These are phyloP conservation scores for Therioaphis trifolii DNA, from an alignment of 2,888 invertebrate species.

Conservation along the genomic window DNA sequence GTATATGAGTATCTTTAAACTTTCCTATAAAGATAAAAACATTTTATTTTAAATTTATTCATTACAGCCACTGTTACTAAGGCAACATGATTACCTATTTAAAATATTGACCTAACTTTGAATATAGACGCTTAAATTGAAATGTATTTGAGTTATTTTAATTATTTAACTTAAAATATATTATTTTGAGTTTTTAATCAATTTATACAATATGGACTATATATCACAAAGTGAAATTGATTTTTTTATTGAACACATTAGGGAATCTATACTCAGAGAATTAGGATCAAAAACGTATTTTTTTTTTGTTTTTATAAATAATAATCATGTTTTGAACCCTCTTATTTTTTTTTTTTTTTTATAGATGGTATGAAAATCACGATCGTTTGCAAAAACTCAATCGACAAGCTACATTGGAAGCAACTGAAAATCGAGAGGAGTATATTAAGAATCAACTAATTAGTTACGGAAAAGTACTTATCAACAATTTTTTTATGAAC, in stretches of 20 bases:
- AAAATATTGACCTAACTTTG: slow-evolving; percentile 18
- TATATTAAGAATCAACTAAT: slow-evolving; percentile 85
- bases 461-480: slow-evolving; percentile 77
- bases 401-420: slow-evolving; percentile 88
- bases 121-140: not conserved
- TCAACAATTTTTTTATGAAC: not conserved
- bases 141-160: not conserved
- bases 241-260: slow-evolving; percentile 50
- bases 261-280: slow-evolving; percentile 43
- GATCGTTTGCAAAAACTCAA: slow-evolving; percentile 85
- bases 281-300: slow-evolving; percentile 52
- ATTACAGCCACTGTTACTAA: slow-evolving; percentile 8
- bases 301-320: not conserved
- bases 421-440: slow-evolving; percentile 82
- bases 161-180: too few species aligned
- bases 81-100: not conserved
- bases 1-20: too few species aligned
- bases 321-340: not conserved
- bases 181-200: not conserved
- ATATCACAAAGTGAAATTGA: slow-evolving; percentile 44
- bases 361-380: slow-evolving; percentile 85
- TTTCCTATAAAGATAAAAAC: too few species aligned
- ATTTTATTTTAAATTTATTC: too few species aligned
- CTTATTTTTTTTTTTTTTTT: slow-evolving; percentile 64
- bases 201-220: slow-evolving; percentile 15